Evolutionary conservation across 2,113 vertebrate species (phyloP).

Genomic region (Eonycteris spelaea): DNA sequence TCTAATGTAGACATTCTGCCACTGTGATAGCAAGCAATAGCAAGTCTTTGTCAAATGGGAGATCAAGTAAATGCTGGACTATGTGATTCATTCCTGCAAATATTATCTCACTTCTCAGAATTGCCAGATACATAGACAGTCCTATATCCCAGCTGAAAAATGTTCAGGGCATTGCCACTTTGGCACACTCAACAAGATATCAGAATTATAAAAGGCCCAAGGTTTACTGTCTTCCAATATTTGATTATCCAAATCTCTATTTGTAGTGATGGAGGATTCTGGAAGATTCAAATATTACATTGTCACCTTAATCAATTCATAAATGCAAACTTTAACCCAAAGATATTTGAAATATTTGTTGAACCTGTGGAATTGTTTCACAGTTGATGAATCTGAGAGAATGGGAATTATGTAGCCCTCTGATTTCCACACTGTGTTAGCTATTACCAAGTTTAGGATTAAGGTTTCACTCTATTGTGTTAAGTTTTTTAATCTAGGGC

Average conservation of each 20-base stretch:
- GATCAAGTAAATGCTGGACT: not conserved
- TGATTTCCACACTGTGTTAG: not conserved
- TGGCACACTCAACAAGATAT: not conserved
- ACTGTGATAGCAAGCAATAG: not conserved
- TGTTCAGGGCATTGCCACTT: not conserved
- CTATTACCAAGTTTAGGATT: not conserved
- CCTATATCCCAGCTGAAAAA: not conserved
- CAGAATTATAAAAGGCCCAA: fast-evolving
- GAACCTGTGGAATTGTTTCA: not conserved
- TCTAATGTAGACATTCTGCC: not conserved
- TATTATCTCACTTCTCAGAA: not conserved
- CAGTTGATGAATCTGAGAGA: not conserved
- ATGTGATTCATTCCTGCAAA: not conserved
- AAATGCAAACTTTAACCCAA: not conserved
- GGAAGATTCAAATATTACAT: not conserved
- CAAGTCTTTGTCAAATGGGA: not conserved
- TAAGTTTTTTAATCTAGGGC: not conserved
- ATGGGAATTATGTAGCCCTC: not conserved
- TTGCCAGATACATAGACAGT: not conserved
- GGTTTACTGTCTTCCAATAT: not conserved
- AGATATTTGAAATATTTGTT: not conserved
- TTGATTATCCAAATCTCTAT: not conserved
- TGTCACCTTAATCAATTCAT: not conserved
- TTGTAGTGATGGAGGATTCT: not conserved
- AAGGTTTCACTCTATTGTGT: not conserved